These are phyloP conservation scores for Lethocerus indicus DNA, from an alignment of 1,140 invertebrate genomes.

Conservation along the genomic window DNA sequence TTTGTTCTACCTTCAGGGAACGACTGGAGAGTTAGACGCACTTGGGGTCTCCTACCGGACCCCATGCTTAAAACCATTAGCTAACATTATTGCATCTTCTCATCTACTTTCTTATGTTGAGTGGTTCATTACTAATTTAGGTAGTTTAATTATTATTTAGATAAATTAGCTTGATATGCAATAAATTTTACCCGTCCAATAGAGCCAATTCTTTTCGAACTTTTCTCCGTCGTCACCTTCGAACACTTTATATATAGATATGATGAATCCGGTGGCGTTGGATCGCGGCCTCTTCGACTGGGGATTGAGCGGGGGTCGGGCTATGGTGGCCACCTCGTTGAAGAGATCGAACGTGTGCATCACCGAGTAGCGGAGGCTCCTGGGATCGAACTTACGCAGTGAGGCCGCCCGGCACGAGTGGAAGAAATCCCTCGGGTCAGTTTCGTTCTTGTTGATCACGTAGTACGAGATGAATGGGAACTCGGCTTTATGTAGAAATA, in stretches of 20 bases:
- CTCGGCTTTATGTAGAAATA: constrained; percentile 52
- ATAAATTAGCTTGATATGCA: too few species aligned
- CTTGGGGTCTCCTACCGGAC: too few species aligned
- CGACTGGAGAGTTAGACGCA: too few species aligned
- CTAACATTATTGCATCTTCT: too few species aligned
- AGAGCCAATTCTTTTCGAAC: constrained; percentile 83
- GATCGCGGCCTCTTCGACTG: constrained; percentile 56
- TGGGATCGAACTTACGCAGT: constrained; percentile 65
- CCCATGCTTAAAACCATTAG: too few species aligned
- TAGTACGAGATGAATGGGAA: constrained; percentile 85
- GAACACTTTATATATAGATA: constrained; percentile 85
- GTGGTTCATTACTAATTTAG: too few species aligned
- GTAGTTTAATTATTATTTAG: too few species aligned
- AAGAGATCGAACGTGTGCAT: constrained; percentile 72
- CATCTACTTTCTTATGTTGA: too few species aligned
- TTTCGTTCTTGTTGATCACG: constrained; percentile 68
- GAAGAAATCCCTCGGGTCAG: constrained; percentile 68
- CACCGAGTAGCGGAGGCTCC: constrained; percentile 57
- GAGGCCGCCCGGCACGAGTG: constrained; percentile 62
- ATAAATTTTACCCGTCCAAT: constrained; percentile 56
- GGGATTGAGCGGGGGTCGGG: constrained; percentile 63
- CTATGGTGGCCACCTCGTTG: constrained; percentile 77
- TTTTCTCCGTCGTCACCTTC: constrained; percentile 81
- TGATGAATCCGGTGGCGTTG: constrained; percentile 69
- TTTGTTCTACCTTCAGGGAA: too few species aligned